Base-by-base conservation (phyloP, 2,888 invertebrate species). In the Bellardia pandia region DNA sequence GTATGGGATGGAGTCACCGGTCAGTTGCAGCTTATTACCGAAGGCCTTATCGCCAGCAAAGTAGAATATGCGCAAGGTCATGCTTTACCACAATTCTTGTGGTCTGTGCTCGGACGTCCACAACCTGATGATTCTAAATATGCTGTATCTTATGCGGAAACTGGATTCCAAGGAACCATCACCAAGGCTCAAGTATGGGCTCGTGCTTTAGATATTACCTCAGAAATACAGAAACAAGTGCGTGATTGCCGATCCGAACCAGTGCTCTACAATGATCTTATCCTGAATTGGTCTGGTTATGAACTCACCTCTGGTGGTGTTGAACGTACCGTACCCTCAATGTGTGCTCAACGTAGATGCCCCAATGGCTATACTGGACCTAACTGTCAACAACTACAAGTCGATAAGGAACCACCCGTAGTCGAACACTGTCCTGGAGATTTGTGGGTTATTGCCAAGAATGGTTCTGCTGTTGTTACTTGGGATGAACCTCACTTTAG, bases 121-220 rank as follows among this genome's bases (percentile, higher is more conserved):
- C 96, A 97, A 92, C 96, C 96, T 9, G 96, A 97, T 89, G 96
- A 96, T 92, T 93, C 94, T 6, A 90, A 90, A 53, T 91, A 92
- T 58, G 91, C 92, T 3, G 95, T 96, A n/a, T 91, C 93, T 1
- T 98, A 97, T 91, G 96, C 97, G 0, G 98, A 98, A 93, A 95
- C 96, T 64, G 98, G 98, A n/a, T 98, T 98, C 96, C 98, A 98
- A 94, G 99, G 99, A 42, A 97, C 98, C 90, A 94, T 99, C 58
- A 98, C 98, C 9, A 97, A 98, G 93, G 97, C 98, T 48, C 98
- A 99, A 94, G 96, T 99, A 83, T 99, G 99, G 99, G 97, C 96
- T 90, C 95, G 98, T 66, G 97, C 98, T 56, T 94, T 99, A 0
- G 98, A 98, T 92, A 96, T 98, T 23, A 98, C 98, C 5, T 97